These are phyloP conservation scores for Microhierax caerulescens DNA, from an alignment of 2,797 vertebrate genomes.

Conservation along the genomic window DNA sequence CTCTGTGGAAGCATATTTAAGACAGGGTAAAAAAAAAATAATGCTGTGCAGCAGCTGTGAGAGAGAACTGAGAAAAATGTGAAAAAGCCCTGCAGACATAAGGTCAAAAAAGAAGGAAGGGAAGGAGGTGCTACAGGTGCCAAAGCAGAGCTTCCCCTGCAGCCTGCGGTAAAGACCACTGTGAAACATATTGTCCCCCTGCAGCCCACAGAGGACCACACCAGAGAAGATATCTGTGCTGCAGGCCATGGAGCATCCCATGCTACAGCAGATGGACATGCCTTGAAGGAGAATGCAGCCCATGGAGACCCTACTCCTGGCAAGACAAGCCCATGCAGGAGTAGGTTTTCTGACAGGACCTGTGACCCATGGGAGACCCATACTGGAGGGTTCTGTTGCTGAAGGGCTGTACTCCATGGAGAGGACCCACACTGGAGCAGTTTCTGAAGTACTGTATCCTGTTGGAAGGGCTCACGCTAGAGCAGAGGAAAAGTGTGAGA, in stretches of 20 bases:
- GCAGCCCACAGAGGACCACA: neutral
- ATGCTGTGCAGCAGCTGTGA: neutral
- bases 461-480: neutral
- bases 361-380: neutral
- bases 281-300: neutral
- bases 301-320: neutral
- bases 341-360: neutral
- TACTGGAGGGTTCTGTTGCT: neutral
- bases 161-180: neutral
- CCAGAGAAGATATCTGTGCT: no score
- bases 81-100: neutral
- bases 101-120: neutral
- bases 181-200: neutral
- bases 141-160: neutral
- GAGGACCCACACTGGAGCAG: fast-evolving
- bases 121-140: fast-evolving
- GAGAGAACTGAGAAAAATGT: neutral
- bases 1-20: neutral
- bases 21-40: neutral
- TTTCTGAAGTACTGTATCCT: neutral
- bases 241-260: neutral
- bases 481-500: neutral
- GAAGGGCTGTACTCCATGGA: fast-evolving
- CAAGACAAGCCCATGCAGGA: neutral
- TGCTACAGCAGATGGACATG: neutral